A percentile compares a stretch with the other conserved stretches of the same genome.
phyloP scores from a whole-genome alignment of 2,797 vertebrate genomes.

The Sebastes taczanowskii region DNA sequence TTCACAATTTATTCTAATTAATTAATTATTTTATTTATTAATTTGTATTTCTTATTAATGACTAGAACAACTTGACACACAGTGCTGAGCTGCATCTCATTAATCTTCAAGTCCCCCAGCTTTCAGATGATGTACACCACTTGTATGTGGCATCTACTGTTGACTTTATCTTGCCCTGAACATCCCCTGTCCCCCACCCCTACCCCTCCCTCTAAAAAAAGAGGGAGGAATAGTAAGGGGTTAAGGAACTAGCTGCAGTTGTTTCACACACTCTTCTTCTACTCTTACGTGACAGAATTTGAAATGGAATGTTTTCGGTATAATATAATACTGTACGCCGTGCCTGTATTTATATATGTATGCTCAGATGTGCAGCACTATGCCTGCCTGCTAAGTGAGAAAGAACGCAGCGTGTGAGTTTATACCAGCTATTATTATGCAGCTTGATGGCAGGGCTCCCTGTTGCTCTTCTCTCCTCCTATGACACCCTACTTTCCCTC shows the following conservation, averaged over 20 bases:
- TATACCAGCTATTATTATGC: slow-evolving; percentile 33
- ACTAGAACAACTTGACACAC: too few relatives aligned
- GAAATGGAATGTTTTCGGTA: slow-evolving; percentile 21
- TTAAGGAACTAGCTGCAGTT: neutral
- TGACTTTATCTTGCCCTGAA: too few relatives aligned
- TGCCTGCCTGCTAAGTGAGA: slow-evolving; percentile 38
- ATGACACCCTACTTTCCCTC: slow-evolving; percentile 40
- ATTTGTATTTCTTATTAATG: too few relatives aligned
- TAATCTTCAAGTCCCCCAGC: too few relatives aligned
- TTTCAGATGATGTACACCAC: too few relatives aligned
- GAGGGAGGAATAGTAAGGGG: too few relatives aligned
- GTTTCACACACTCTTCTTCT: slow-evolving; percentile 3
- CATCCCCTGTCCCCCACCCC: too few relatives aligned
- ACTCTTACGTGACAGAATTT: slow-evolving; percentile 31
- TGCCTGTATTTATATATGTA: slow-evolving; percentile 24
- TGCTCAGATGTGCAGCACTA: slow-evolving; percentile 47
- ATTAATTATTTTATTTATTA: too few relatives aligned
- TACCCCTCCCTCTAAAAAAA: too few relatives aligned
- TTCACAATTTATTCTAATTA: too few relatives aligned
- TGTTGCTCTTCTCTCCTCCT: slow-evolving; percentile 29
- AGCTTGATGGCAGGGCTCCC: slow-evolving; percentile 42
- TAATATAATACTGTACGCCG: slow-evolving; percentile 9
- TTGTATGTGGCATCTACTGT: too few relatives aligned
- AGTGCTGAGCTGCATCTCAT: too few relatives aligned
- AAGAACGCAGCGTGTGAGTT: slow-evolving; percentile 41